These are phyloP conservation scores for Nanger granti DNA, from an alignment of 2,113 vertebrate species.

Conservation along the genomic window DNA sequence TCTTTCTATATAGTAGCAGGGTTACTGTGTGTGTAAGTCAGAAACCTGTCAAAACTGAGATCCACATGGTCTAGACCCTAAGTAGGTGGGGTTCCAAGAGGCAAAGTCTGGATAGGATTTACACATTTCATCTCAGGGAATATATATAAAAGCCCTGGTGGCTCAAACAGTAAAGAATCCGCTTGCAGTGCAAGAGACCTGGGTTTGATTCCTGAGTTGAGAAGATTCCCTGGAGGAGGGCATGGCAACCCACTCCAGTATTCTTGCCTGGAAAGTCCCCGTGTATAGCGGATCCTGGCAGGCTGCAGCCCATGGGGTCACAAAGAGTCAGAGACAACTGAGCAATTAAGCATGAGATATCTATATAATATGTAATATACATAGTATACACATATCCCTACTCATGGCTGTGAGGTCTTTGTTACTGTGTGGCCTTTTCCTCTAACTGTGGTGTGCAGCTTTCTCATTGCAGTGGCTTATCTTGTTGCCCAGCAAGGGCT, in stretches of 20 bases:
- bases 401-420: not conserved
- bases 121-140: not conserved
- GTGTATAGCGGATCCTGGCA: not conserved
- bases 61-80: not conserved
- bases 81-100: not conserved
- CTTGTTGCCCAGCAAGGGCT: not conserved
- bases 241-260: not conserved
- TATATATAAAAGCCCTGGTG: not conserved
- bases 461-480: not conserved
- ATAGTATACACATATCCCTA: not conserved
- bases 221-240: not conserved
- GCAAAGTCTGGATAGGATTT: not conserved
- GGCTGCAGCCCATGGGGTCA: not conserved
- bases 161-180: not conserved
- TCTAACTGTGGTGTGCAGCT: not conserved
- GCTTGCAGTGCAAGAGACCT: not conserved
- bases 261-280: not conserved
- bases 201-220: not conserved
- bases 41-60: not conserved
- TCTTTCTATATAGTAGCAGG: too few relatives aligned
- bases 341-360: not conserved
- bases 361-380: not conserved
- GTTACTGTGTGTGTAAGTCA: not conserved
- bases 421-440: not conserved
- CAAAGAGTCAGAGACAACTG: not conserved